Percentiles rank a stretch among this genome's conserved stretches.
Conservation (phyloP, 2,113 vertebrate species). For the Amphiprion percula region DNA sequence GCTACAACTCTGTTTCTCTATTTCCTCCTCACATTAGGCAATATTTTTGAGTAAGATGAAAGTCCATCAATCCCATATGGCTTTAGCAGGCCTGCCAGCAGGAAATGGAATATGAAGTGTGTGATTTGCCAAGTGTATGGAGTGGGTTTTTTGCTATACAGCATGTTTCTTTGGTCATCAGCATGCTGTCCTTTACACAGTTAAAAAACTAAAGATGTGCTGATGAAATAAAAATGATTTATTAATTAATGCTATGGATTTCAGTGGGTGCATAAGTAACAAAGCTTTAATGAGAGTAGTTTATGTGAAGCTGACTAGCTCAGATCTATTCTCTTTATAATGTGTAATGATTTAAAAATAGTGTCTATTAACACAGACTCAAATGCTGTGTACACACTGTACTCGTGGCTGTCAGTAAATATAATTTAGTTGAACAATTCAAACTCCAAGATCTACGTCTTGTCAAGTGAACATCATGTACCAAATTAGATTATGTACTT, state of each 20-base stretch:
- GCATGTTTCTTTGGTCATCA: background rate
- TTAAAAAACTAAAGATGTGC: background rate
- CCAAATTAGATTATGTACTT: no score
- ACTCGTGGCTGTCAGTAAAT: no score
- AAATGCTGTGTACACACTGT: no score
- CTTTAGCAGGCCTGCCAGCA: conserved; percentile 20
- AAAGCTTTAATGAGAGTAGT: background rate
- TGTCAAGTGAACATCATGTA: no score
- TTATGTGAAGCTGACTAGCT: conserved; percentile 1
- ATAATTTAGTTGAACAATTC: no score
- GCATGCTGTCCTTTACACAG: conserved; percentile 14
- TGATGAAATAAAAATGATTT: background rate
- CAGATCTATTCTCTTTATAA: background rate
- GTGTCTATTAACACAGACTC: background rate
- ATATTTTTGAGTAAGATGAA: conserved; percentile 25
- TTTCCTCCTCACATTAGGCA: conserved; percentile 29
- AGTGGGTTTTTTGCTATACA: conserved; percentile 1
- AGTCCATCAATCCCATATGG: conserved; percentile 24
- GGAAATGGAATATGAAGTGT: conserved; percentile 31
- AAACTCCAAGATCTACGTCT: no score
- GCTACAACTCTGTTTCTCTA: conserved; percentile 36
- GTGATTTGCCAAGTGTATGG: conserved; percentile 33
- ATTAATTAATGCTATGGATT: background rate
- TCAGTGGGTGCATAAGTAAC: background rate
- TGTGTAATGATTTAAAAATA: background rate